Percentiles rank a stretch among this genome's conserved stretches.
Conservation (phyloP, 35 echinoderm and acorn worm species). For the Holothuria glaberrima region DNA sequence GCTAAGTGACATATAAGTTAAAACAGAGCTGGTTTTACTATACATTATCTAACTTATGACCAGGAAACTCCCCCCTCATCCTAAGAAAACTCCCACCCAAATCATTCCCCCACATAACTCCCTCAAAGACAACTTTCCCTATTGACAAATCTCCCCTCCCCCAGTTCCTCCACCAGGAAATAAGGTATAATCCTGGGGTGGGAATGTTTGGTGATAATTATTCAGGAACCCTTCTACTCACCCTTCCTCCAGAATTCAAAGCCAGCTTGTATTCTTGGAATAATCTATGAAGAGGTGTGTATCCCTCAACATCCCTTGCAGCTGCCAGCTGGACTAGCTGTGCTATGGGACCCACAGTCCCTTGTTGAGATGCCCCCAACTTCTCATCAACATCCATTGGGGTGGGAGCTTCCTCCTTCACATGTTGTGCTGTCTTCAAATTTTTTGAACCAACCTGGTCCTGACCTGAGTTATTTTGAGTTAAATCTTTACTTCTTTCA, state of each 20-base stretch:
- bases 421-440: neutral
- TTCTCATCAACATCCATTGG: conserved; percentile 21
- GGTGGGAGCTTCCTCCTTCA: conserved; percentile 1
- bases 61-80: too few species aligned
- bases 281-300: conserved; percentile 45
- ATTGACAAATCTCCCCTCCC: too few species aligned
- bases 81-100: too few species aligned
- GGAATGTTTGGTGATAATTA: too few species aligned
- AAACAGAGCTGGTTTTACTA: too few species aligned
- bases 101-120: too few species aligned
- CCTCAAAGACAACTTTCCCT: too few species aligned
- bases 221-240: neutral
- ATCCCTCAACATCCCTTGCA: neutral
- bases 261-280: neutral
- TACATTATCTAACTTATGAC: too few species aligned
- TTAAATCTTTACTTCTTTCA: neutral
- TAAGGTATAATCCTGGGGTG: too few species aligned
- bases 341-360: neutral
- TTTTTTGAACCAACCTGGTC: neutral
- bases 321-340: conserved; percentile 28
- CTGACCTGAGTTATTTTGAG: neutral
- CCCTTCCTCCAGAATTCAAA: neutral
- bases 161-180: too few species aligned
- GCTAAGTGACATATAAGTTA: too few species aligned
- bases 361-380: too few species aligned